Percentiles rank a stretch among this genome's conserved stretches.
Evolutionary conservation across 1,140 invertebrate species (phyloP).

Genomic region (Macrobrachium rosenbergii): DNA sequence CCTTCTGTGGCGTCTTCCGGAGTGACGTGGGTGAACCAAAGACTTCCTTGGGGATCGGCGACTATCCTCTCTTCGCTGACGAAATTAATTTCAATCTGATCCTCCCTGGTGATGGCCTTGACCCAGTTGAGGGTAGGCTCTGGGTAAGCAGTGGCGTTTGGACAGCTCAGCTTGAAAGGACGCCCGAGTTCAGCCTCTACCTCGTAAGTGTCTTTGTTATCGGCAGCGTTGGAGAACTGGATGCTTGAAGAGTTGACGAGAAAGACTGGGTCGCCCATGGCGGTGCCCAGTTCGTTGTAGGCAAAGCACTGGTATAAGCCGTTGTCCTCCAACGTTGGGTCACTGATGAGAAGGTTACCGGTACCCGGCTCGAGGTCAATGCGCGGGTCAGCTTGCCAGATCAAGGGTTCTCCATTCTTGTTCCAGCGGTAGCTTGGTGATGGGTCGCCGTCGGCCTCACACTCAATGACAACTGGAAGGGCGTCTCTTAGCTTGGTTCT

Average conservation of each 20-base stretch:
- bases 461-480: constrained; percentile 60
- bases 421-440: constrained; percentile 57
- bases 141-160: constrained; percentile 54
- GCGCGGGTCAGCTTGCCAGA: constrained; percentile 57
- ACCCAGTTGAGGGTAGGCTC: constrained; percentile 60
- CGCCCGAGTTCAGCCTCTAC: constrained; percentile 58
- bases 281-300: constrained; percentile 63
- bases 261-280: constrained; percentile 49
- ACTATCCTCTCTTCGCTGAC: constrained; percentile 54
- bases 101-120: constrained; percentile 24
- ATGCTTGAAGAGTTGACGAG: constrained; percentile 59
- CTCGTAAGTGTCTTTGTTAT: constrained; percentile 33
- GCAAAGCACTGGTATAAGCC: constrained; percentile 65
- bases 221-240: constrained; percentile 44
- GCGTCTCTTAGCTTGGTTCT: constrained; percentile 36
- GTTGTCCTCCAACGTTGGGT: constrained; percentile 58
- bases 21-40: constrained; percentile 57
- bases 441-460: constrained; percentile 51
- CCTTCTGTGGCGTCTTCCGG: constrained; percentile 41
- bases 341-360: constrained; percentile 58
- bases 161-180: constrained; percentile 61
- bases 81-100: constrained; percentile 46
- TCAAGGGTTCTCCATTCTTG: constrained; percentile 38
- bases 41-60: constrained; percentile 45
- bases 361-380: constrained; percentile 56